phyloP scores from a whole-genome alignment of 2,113 vertebrate genomes.

The Trachemys scripta region DNA sequence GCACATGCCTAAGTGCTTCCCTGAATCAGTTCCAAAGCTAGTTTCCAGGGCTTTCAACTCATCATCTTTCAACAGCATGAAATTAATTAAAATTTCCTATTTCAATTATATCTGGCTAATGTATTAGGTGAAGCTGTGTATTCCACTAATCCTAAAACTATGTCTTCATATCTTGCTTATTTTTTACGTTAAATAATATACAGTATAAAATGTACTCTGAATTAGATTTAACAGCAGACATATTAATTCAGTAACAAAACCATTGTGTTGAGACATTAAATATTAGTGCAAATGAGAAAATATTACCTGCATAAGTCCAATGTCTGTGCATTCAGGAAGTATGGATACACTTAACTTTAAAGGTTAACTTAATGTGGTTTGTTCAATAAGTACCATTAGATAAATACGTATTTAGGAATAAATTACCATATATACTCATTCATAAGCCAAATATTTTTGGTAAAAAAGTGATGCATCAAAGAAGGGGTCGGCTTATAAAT shows the following conservation, averaged over 20 bases:
- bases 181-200: conserved; percentile 42
- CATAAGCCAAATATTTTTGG: too few relatives aligned
- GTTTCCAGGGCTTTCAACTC: conserved; percentile 35
- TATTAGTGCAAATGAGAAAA: conserved; percentile 60
- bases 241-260: conserved; percentile 45
- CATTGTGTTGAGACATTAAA: conserved; percentile 32
- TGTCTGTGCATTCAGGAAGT: not conserved
- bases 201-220: conserved; percentile 42
- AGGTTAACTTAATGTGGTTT: conserved; percentile 11
- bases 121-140: conserved; percentile 26
- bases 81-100: conserved; percentile 33
- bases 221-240: conserved; percentile 62
- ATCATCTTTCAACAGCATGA: conserved; percentile 26
- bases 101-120: conserved; percentile 33
- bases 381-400: not conserved
- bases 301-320: not conserved
- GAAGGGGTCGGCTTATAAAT: too few relatives aligned
- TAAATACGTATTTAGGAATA: not conserved
- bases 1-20: not conserved
- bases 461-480: too few relatives aligned
- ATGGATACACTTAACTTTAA: not conserved
- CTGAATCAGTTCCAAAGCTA: not conserved
- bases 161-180: conserved; percentile 30
- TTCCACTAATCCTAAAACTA: conserved; percentile 12
- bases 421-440: not conserved